phyloP scores from a whole-genome alignment of 2,888 invertebrate species.

The Oegoconia quadripuncta region DNA sequence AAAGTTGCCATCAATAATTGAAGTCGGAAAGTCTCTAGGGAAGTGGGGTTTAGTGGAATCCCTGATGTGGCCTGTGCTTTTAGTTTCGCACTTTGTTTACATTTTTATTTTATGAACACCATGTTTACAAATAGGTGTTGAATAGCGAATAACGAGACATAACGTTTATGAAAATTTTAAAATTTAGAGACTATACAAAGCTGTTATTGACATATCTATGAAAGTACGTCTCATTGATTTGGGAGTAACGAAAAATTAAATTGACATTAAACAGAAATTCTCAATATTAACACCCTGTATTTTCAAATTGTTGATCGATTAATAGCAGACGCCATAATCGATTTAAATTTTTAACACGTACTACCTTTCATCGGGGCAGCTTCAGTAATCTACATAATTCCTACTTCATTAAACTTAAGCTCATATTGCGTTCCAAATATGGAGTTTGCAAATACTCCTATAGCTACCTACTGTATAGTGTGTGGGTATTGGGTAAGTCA shows the following conservation, averaged over 20 bases:
- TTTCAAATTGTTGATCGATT: too few relatives aligned
- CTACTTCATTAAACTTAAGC: conserved; percentile 1
- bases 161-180: too few relatives aligned
- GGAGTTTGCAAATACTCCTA: not conserved
- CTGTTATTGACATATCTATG: too few relatives aligned
- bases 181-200: too few relatives aligned
- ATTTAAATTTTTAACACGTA: conserved; percentile 14
- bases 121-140: not conserved
- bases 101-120: not conserved
- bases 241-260: not conserved
- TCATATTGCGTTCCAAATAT: not conserved
- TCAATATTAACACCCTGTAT: too few relatives aligned
- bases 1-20: conserved; percentile 77
- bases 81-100: conserved; percentile 15
- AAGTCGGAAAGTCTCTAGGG: conserved; percentile 60
- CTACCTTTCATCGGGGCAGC: conserved; percentile 7
- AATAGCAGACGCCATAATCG: conserved; percentile 5
- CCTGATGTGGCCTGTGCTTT: conserved; percentile 31
- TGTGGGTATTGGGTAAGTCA: conserved; percentile 1
- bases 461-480: not conserved
- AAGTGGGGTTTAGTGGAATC: conserved; percentile 55
- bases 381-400: conserved; percentile 12
- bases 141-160: not conserved
- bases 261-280: too few relatives aligned
- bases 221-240: too few relatives aligned